Percentiles rank a stretch among this genome's conserved stretches.
phyloP scores from a whole-genome alignment of 2,797 vertebrate genomes.

The Petrocephalus sullivani region DNA sequence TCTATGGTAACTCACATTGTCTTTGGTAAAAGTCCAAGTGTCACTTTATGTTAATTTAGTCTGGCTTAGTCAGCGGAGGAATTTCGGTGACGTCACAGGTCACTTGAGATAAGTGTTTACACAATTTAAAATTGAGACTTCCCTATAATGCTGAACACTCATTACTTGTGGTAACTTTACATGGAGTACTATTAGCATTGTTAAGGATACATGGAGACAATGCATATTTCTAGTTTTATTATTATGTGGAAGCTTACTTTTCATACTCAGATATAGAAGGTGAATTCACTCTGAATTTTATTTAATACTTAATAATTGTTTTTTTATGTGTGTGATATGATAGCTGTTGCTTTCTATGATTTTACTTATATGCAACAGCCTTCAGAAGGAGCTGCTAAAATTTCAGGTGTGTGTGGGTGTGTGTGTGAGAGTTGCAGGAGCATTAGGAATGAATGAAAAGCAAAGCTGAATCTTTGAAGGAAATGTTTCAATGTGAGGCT shows the following conservation, averaged over 20 bases:
- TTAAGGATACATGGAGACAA: constrained; percentile 7
- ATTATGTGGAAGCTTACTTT: constrained; percentile 15
- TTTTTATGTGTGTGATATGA: not conserved
- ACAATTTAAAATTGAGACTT: constrained; percentile 15
- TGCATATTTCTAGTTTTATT: not conserved
- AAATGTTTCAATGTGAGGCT: not conserved
- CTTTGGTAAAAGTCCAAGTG: constrained; percentile 37
- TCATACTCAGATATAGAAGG: constrained; percentile 13
- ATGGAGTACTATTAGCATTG: constrained; percentile 1
- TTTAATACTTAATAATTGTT: not conserved
- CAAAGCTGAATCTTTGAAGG: not conserved
- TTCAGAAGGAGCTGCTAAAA: constrained; percentile 1
- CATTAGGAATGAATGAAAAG: constrained; percentile 4
- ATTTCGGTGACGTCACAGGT: constrained; percentile 24
- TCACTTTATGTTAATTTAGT: constrained; percentile 40
- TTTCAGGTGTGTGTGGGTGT: not conserved
- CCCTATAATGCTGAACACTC: constrained; percentile 22
- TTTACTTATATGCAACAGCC: constrained; percentile 6
- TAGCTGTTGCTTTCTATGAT: not conserved
- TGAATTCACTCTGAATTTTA: not conserved
- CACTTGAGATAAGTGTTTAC: constrained; percentile 28
- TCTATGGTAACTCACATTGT: constrained; percentile 9
- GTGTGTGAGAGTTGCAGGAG: not conserved
- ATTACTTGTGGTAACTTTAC: constrained; percentile 21
- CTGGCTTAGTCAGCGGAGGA: constrained; percentile 36